Percentiles rank a stretch among this genome's conserved stretches.
These are phyloP conservation scores for Anticlea derivata DNA, from an alignment of 2,888 invertebrate genomes.

Conservation along the genomic window DNA sequence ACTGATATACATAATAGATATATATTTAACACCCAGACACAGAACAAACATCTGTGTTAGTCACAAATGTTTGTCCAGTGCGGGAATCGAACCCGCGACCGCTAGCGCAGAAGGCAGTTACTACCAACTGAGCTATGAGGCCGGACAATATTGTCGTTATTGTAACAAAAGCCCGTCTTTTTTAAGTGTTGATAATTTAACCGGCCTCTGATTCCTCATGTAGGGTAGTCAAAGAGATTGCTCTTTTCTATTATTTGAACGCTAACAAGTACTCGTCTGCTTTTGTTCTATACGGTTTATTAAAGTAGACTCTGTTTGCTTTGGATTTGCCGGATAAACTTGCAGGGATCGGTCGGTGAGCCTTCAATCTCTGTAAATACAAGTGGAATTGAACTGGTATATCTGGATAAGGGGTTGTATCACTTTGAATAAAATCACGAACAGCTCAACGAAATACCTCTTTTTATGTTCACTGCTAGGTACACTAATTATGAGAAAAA, in stretches of 20 bases:
- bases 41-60: too few species aligned
- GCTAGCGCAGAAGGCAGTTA: too few species aligned
- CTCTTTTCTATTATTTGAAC: constrained; percentile 74
- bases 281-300: constrained; percentile 53
- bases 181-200: not conserved
- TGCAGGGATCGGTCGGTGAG: constrained; percentile 26
- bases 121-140: too few species aligned
- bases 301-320: constrained; percentile 49
- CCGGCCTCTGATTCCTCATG: constrained; percentile 4
- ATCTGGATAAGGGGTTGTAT: constrained; percentile 13
- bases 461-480: not conserved
- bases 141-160: too few species aligned
- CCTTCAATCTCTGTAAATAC: constrained; percentile 28
- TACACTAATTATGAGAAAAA: too few species aligned
- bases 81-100: too few species aligned
- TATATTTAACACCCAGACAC: too few species aligned
- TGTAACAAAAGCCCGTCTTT: not conserved
- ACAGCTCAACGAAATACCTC: not conserved
- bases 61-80: too few species aligned
- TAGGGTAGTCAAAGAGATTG: constrained; percentile 51
- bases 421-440: constrained; percentile 14
- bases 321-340: constrained; percentile 47
- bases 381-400: constrained; percentile 24
- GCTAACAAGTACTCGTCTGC: constrained; percentile 55
- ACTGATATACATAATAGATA: too few species aligned